A percentile compares a stretch with the other conserved stretches of the same genome.
Conservation (phyloP, 2,113 vertebrate species). For the Spilogale gracilis region DNA sequence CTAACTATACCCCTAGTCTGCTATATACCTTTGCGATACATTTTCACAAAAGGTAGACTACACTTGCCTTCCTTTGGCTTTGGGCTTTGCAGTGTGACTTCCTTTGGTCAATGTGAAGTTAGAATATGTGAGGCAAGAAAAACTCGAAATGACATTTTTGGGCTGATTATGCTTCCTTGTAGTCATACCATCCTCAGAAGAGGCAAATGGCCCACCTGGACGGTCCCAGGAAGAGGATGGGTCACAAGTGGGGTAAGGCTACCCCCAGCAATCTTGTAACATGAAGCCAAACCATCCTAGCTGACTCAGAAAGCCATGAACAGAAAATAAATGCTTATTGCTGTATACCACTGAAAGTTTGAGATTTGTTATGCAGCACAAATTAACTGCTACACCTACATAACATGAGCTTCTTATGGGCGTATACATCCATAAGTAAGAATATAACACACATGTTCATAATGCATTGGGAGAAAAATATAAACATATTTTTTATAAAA, state of each 20-base stretch:
- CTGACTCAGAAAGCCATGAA: not conserved
- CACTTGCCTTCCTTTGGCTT: not conserved
- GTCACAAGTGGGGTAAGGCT: not conserved
- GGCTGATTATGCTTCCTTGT: not conserved
- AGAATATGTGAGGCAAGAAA: not conserved
- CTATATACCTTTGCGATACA: not conserved
- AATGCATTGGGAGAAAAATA: not conserved
- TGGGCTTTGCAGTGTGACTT: not conserved
- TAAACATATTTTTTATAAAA: too few species aligned
- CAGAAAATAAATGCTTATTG: not conserved
- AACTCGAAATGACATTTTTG: not conserved
- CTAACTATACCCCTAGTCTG: not conserved
- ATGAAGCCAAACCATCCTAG: not conserved
- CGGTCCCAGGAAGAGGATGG: not conserved
- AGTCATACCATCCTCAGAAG: not conserved
- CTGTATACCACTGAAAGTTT: not conserved
- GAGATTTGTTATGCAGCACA: not conserved
- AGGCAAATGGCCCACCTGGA: rapidly evolving
- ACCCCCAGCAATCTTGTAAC: not conserved
- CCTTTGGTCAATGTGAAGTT: not conserved
- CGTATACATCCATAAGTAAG: not conserved
- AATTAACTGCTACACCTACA: not conserved
- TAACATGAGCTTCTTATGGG: not conserved
- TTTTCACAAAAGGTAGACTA: not conserved
- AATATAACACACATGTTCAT: not conserved